Base-by-base conservation (phyloP, 2,888 invertebrate species). In the Eupelmus urozonus region DNA sequence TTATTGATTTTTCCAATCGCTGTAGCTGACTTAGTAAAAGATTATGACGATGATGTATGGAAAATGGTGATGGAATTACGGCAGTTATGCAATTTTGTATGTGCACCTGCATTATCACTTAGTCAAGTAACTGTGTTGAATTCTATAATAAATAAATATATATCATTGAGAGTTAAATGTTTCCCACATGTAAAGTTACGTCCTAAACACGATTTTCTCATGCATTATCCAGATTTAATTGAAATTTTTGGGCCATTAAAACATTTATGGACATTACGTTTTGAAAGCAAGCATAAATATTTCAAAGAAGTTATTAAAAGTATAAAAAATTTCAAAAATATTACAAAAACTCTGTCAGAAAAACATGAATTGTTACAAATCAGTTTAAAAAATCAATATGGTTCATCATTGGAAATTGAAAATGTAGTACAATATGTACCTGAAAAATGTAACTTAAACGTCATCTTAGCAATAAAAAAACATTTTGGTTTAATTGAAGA, bases 271-370 rank as follows among this genome's bases (percentile, higher is more conserved):
- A 83, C 81, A 7, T 59, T 82, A 0, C 5, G 82, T 25, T 84
- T 81, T 69, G 85, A 85, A 70, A 82, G 81, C 34, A 82, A 81
- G 62, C 83, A 85, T 57, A 78, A 72, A 7, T 83, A 77, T 80
- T 83, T 84, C 27, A 84, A 85, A 78, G 72, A 57, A 62, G 20
- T 80, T 20, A 42, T 79, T 0, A 76, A 77, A 63, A 77, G 75
- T 53, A 42, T 16, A n/a, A 78, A 78, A 66, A 84, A 85, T 79
- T 84, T 81, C 45, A 82, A 81, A 79, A 82, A 82, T 78, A 57
- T 83, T 23, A 78, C 78, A 1, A 20, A 67, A 55, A 74, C 75
- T 18, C 25, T 81, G 3, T 66, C 81, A 13, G n/a, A 62, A 53
- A 78, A 67, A 20, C 69, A 79, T 69, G 80, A 82, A 57, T 53